Evolutionary conservation across 1,140 invertebrate genomes (phyloP).

Genomic region (Venustaconcha ellipsiformis): DNA sequence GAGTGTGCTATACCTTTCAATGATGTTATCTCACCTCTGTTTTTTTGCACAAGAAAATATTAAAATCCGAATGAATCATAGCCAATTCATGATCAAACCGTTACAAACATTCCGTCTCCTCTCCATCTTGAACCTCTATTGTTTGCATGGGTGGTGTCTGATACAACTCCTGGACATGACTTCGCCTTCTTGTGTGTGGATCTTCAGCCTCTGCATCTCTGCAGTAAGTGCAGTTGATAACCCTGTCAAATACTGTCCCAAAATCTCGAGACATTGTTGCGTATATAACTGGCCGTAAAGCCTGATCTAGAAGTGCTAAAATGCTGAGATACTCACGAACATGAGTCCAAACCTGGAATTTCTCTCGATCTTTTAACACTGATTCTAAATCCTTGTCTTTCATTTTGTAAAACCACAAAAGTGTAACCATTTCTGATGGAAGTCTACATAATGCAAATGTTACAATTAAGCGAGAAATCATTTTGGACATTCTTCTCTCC

Average conservation of each 20-base stretch:
- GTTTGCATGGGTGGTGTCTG: too few relatives aligned
- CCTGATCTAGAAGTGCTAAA: conserved; percentile 24
- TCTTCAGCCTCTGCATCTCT: conserved; percentile 23
- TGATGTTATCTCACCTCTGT: too few relatives aligned
- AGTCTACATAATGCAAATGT: conserved; percentile 53
- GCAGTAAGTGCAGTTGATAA: conserved; percentile 33
- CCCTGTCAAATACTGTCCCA: conserved; percentile 24
- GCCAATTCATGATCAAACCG: too few relatives aligned
- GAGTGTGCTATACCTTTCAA: too few relatives aligned
- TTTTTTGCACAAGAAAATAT: too few relatives aligned
- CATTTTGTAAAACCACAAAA: conserved; percentile 44
- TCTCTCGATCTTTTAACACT: conserved; percentile 19
- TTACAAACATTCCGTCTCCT: too few relatives aligned
- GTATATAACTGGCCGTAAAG: conserved; percentile 31
- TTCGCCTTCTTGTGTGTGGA: too few relatives aligned
- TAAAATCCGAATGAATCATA: too few relatives aligned
- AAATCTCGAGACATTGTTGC: conserved; percentile 33
- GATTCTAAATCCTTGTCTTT: conserved; percentile 17
- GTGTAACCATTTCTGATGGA: conserved; percentile 44
- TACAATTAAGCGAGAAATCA: conserved; percentile 50
- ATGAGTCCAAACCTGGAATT: conserved; percentile 27
- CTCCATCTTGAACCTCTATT: too few relatives aligned
- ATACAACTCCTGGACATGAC: too few relatives aligned
- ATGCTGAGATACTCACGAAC: conserved; percentile 25
- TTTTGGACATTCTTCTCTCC: conserved; percentile 51